phyloP scores from a whole-genome alignment of 2,113 vertebrate species.

The Calidris pugnax region DNA sequence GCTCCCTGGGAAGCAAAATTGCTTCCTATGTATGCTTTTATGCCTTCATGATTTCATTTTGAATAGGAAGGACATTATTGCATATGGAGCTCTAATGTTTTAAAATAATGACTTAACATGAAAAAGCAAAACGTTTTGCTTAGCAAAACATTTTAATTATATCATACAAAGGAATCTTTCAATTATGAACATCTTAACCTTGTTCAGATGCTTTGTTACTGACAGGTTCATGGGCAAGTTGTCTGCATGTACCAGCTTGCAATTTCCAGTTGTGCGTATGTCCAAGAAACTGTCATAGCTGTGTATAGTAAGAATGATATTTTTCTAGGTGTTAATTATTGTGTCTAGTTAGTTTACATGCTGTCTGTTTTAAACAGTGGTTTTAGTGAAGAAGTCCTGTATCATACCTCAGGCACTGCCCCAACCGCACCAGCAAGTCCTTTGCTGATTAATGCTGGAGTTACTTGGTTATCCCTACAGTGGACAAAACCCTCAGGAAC shows the following conservation, averaged over 20 bases:
- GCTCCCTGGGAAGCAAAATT: not conserved
- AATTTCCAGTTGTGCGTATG: not conserved
- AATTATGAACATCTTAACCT: not conserved
- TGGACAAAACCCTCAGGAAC: slow-evolving; percentile 92
- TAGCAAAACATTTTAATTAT: not conserved
- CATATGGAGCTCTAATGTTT: not conserved
- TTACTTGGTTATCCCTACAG: slow-evolving; percentile 90
- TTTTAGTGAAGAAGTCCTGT: slow-evolving; percentile 94
- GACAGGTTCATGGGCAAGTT: not conserved
- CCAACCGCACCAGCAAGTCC: slow-evolving; percentile 90
- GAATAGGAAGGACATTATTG: not conserved
- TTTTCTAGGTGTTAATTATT: not conserved
- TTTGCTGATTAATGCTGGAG: slow-evolving; percentile 86
- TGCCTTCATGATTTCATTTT: not conserved
- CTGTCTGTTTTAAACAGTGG: slow-evolving; percentile 81
- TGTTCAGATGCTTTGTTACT: not conserved
- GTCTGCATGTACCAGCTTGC: not conserved
- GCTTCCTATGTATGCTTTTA: not conserved
- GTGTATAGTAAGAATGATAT: not conserved
- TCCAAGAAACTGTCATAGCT: not conserved
- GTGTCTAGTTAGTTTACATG: slow-evolving; percentile 48
- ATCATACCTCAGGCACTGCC: slow-evolving; percentile 96
- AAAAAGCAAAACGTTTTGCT: not conserved
- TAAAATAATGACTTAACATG: not conserved
- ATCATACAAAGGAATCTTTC: not conserved